Base-by-base conservation (phyloP, 2,888 invertebrate genomes). In the Andrena praecox region DNA sequence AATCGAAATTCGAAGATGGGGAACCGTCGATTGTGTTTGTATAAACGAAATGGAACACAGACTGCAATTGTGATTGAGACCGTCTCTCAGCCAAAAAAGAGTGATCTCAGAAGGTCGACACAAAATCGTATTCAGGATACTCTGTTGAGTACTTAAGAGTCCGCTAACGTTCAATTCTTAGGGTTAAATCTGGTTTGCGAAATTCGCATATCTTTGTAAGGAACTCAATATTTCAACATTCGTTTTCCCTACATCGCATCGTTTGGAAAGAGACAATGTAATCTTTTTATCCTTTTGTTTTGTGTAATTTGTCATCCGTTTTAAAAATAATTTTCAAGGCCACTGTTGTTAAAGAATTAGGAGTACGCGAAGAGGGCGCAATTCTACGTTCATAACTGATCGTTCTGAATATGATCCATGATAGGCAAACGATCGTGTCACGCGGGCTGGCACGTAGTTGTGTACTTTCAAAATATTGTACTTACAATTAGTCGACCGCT, bases 41-140 rank as follows among this genome's bases (percentile, higher is more conserved):
- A 42, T 1, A 42, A 42, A 56, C 50, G 33, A 52, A 54, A 16
- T 31, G 31, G 63, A 31, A 64, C 84, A 73, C 56, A 31, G 42
- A 56, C 8, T 62, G 64, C 27, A 64, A 75, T 48, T 60, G 24
- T 20, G 62, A 48, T 62, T 59, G 33, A 69, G 63, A 60, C 50
- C 67, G 42, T 24, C 48, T 56, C 56, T 59, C 62, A 35, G 63
- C 27, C 35, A 12, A 1, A 35, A 63, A 27, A 27, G 76, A 70
- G 35, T n/a, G 64, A 48, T 42, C 52, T 27, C n/a, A 31, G 52
- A 62, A 50, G 29, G 16, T 48, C 16, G 20, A 24, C 3, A 16
- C 16, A 12, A 31, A 60, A 60, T 71, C 71, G 70, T 66, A 71
- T 80, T 80, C 80, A 48, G 27, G 60, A 66, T 77, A 31, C 62